Conservation (phyloP, 1,140 invertebrate species). For the Bombus waltoni region DNA sequence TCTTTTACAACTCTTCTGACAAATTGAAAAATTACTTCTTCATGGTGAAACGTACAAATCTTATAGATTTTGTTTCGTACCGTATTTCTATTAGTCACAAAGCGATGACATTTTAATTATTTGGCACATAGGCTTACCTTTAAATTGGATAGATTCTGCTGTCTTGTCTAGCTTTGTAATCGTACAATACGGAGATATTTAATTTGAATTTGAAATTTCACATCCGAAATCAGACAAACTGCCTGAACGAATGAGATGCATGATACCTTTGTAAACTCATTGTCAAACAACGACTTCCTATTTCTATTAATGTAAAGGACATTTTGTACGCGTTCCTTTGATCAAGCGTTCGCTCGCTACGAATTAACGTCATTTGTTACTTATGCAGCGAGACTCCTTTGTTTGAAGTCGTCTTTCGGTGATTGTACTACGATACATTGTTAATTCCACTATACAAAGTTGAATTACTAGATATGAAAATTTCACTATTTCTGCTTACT, state of each 20-base stretch:
- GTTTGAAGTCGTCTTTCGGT: neutral
- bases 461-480: neutral
- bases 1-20: neutral
- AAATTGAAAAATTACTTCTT: neutral
- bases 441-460: neutral
- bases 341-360: neutral
- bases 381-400: neutral
- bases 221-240: neutral
- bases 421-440: too few relatives aligned
- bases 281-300: neutral
- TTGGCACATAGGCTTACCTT: neutral
- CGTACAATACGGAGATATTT: neutral
- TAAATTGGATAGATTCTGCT: neutral
- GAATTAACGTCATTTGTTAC: neutral
- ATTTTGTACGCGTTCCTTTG: constrained; percentile 1
- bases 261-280: neutral
- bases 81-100: neutral
- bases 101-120: neutral
- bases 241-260: too few relatives aligned
- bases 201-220: neutral
- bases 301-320: neutral
- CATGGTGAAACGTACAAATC: neutral
- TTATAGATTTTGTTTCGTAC: too few relatives aligned
- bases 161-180: too few relatives aligned
- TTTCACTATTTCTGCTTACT: neutral